A percentile compares a stretch with the other conserved stretches of the same genome.
Evolutionary conservation across 1,140 invertebrate species (phyloP).

Genomic region (Orchesella cincta): DNA sequence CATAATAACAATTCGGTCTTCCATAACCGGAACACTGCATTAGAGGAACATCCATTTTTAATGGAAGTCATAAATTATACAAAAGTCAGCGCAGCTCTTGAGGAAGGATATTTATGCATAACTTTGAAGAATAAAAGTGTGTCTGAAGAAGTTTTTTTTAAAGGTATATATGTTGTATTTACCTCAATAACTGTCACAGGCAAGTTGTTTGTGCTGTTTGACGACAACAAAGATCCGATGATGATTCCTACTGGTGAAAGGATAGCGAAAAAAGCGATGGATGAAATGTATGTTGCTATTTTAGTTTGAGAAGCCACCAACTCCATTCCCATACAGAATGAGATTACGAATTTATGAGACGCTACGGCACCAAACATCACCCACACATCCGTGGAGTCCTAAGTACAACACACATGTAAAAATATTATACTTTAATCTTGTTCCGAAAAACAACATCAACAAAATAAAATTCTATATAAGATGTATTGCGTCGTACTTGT

Average conservation of each 20-base stretch:
- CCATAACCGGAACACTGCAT: too few relatives aligned
- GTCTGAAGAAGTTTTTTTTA: too few relatives aligned
- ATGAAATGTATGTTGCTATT: slow-evolving; percentile 54
- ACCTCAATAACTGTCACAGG: slow-evolving; percentile 43
- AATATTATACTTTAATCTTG: neutral
- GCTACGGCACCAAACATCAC: slow-evolving; percentile 78
- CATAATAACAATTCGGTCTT: too few relatives aligned
- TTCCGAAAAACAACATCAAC: neutral
- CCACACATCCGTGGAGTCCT: slow-evolving; percentile 65
- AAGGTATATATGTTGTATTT: neutral
- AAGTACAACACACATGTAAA: neutral
- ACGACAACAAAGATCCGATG: slow-evolving; percentile 61
- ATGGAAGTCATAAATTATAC: too few relatives aligned
- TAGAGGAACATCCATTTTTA: too few relatives aligned
- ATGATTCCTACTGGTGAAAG: slow-evolving; percentile 74
- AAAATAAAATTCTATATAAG: neutral
- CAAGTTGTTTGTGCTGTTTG: neutral
- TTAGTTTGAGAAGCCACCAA: slow-evolving; percentile 58
- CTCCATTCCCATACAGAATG: slow-evolving; percentile 81
- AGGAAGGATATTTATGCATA: too few relatives aligned
- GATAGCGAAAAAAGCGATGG: slow-evolving; percentile 75
- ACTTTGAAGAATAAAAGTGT: too few relatives aligned
- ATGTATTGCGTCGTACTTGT: slow-evolving; percentile 35
- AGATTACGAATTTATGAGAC: slow-evolving; percentile 86
- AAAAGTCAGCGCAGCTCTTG: too few relatives aligned